Conservation (phyloP, 1,140 invertebrate genomes). For the Akabosia matsudoensis region DNA sequence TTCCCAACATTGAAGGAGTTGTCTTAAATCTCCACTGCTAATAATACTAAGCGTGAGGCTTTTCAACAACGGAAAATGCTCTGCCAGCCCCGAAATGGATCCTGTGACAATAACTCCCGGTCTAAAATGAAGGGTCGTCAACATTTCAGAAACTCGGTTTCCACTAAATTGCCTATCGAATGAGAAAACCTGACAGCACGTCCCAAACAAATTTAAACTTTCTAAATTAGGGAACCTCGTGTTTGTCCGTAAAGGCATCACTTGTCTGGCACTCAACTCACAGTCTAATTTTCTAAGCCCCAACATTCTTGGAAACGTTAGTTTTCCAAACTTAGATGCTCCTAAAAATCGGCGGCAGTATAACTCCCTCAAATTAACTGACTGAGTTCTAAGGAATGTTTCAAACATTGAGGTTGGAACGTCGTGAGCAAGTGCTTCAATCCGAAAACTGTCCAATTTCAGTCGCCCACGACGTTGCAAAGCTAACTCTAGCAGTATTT, state of each 20-base stretch:
- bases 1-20: neutral
- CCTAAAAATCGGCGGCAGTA: neutral
- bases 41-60: conserved; percentile 6
- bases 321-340: conserved; percentile 3
- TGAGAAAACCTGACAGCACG: conserved; percentile 5
- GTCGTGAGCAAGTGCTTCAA: conserved; percentile 14
- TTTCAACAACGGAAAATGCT: conserved; percentile 6
- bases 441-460: neutral
- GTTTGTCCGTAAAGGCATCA: neutral
- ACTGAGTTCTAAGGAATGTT: neutral
- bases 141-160: neutral
- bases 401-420: conserved; percentile 13
- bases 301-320: neutral
- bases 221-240: neutral
- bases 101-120: neutral
- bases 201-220: neutral
- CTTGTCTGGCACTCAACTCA: neutral
- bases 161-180: conserved; percentile 5
- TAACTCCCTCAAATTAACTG: neutral
- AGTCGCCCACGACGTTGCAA: neutral
- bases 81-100: neutral
- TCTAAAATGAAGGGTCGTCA: neutral
- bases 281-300: neutral
- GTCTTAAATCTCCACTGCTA: neutral
- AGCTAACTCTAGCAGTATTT: neutral